Base-by-base conservation (phyloP, 2,113 vertebrate genomes). In the Oceanodroma tethys region DNA sequence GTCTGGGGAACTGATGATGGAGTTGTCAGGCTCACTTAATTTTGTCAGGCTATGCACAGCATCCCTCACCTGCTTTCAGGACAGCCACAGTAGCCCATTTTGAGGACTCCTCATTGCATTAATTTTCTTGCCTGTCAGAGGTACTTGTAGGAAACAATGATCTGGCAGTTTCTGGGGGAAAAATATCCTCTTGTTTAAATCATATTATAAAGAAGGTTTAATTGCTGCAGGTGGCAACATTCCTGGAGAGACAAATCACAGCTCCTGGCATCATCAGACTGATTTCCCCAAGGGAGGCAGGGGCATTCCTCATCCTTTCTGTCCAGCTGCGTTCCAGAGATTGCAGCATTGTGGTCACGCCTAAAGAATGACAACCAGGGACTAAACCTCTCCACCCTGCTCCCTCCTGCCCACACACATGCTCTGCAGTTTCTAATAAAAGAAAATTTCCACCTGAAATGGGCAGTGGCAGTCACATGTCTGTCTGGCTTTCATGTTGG, bases 211-310 rank as follows among this genome's bases (percentile, higher is more conserved):
- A 11, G 4, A 62, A 92, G 70, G 66, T 53, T 95, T 96, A 93
- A 95, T 94, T 96, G 85, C 83, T 96, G 82, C 75, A 94, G 87
- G 94, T 93, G 94, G 78, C 62, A 95, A 18, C 86, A 91, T 96
- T 96, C 89, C 73, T 95, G 75, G 47, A 42, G 72, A 82, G 85
- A 88, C 45, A 91, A 56, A 65, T 96, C 92, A 59, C 45, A 82
- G 81, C 81, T 95, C 88, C 71, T 81, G 90, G 63, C 81, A 50
- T 63, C 43, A 9, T 55, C 87, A 55, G 76, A 1, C n/a, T 42
- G 52, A 34, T 92, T 92, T 96, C 83, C 93, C 74, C 66, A 53
- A 8, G 40, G 71, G 72, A 67, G n/a, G 38, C 43, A 78, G 66
- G 59, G 87, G 2, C 82, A 92, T 86, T 81, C 53, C 80, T 96